Base-by-base conservation (phyloP, 2,797 vertebrate genomes). In the Octomys mimax region DNA sequence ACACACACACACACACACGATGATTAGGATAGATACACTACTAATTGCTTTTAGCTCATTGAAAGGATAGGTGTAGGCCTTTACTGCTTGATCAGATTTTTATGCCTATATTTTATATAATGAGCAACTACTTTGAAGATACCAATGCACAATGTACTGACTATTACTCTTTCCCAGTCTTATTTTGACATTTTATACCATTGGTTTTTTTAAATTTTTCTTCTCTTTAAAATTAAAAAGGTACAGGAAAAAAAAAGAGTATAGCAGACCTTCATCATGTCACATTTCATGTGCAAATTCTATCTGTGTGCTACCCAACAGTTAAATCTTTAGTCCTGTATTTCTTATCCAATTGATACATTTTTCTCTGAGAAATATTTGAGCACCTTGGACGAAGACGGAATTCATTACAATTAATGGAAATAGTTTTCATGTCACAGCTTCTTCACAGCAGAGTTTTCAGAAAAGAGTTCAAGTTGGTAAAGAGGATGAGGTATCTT, bases 381-480 rank as follows among this genome's bases (percentile, higher is more conserved):
- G 79, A 92, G 54, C 80, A 66, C 33, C 49, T 92, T 3, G 0
- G 36, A 59, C 78, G 36, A 96, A 71, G 52, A 82, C 28, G 68
- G 68, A 95, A 95, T 91, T 96, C 66, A 71, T 94, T 94, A 84
- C 66, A 87, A 92, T 75, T 82, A 96, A 84, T n/a, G n/a, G 81
- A 92, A 85, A 62, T 96, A 84, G 52, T 83, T 91, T 94, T 93
- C 66, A 77, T 36, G 33, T 52, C 54, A 71, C 49, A 91, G 68
- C 33, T 87, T 90, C 85, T 94, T 75, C 77, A 62, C 5, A 28
- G 21, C 71, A 85, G 24, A 33, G 28, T 66, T 92, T 92, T 91
- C 77, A 70, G 91, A 66, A 61, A 85, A 93, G 52, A 95, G 91
- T 52, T 87, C 61, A 62, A 54, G 62, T 62, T 81, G 57, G 89